Evolutionary conservation across 2,888 invertebrate genomes (phyloP).

Genomic region (Diachrysia chrysitis): DNA sequence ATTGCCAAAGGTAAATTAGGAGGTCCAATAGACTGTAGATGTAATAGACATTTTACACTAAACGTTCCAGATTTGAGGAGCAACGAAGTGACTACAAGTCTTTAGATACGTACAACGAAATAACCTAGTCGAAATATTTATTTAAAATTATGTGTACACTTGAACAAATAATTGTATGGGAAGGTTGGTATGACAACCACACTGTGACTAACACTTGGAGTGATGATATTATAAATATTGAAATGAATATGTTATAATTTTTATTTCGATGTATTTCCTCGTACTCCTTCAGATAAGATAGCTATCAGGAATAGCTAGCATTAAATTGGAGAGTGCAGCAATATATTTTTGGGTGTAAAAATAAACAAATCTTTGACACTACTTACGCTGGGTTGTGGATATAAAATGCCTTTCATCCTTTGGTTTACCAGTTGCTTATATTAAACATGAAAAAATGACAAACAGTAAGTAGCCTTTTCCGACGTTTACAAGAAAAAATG

Average conservation of each 20-base stretch:
- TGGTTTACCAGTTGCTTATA: not conserved
- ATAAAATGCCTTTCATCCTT: constrained; percentile 2
- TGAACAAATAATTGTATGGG: constrained; percentile 57
- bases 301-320: not conserved
- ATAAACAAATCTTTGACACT: not conserved
- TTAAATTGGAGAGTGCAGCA: not conserved
- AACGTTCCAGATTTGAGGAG: constrained; percentile 81
- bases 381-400: not conserved
- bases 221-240: constrained; percentile 36
- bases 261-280: not conserved
- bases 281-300: not conserved
- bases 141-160: constrained; percentile 60
- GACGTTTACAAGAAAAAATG: constrained; percentile 22
- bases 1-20: constrained; percentile 80
- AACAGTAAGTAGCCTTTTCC: constrained; percentile 6
- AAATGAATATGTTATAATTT: constrained; percentile 14
- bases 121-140: constrained; percentile 69
- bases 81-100: constrained; percentile 80
- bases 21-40: constrained; percentile 79
- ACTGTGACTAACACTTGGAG: constrained; percentile 31
- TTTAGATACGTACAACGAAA: constrained; percentile 67
- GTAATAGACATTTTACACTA: constrained; percentile 84
- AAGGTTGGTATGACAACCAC: constrained; percentile 32
- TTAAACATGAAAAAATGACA: constrained; percentile 8
- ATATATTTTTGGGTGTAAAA: not conserved